Percentiles rank a stretch among this genome's conserved stretches.
Conservation (phyloP, 1,140 invertebrate genomes). For the Ips typographus region DNA sequence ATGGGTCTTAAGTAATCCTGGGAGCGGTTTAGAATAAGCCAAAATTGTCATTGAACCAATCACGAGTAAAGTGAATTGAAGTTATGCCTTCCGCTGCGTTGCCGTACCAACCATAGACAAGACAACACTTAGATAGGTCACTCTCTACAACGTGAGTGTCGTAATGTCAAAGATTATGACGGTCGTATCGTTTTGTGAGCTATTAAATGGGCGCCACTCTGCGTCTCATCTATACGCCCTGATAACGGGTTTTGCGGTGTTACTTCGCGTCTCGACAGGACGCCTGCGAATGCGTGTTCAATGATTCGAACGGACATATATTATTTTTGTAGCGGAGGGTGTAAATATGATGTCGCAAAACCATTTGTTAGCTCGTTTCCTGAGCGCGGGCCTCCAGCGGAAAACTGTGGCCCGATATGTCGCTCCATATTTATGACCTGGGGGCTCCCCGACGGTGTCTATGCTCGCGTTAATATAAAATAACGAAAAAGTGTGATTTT, state of each 20-base stretch:
- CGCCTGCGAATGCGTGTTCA: conserved; percentile 46
- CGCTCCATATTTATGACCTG: conserved; percentile 51
- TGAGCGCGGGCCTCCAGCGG: conserved; percentile 46
- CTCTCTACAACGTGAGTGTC: background rate
- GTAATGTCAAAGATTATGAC: conserved; percentile 2
- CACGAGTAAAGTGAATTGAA: too few relatives aligned
- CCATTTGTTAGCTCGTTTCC: conserved; percentile 53
- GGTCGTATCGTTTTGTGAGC: conserved; percentile 1
- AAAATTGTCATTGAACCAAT: too few relatives aligned
- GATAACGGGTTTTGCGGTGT: conserved; percentile 30
- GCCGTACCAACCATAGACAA: too few relatives aligned
- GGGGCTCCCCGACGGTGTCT: background rate
- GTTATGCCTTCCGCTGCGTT: too few relatives aligned
- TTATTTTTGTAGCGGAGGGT: conserved; percentile 54
- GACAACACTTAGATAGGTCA: too few relatives aligned
- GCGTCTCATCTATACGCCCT: conserved; percentile 10
- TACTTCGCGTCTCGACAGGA: conserved; percentile 29
- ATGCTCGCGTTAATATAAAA: too few relatives aligned
- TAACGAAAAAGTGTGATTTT: too few relatives aligned
- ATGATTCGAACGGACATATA: conserved; percentile 54
- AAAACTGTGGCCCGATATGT: conserved; percentile 52
- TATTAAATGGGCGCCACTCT: conserved; percentile 10
- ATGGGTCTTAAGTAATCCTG: too few relatives aligned
- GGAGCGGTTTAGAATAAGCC: too few relatives aligned
- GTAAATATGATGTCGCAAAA: conserved; percentile 55